Base-by-base conservation (phyloP, 2,888 invertebrate species). In the Panopea generosa region DNA sequence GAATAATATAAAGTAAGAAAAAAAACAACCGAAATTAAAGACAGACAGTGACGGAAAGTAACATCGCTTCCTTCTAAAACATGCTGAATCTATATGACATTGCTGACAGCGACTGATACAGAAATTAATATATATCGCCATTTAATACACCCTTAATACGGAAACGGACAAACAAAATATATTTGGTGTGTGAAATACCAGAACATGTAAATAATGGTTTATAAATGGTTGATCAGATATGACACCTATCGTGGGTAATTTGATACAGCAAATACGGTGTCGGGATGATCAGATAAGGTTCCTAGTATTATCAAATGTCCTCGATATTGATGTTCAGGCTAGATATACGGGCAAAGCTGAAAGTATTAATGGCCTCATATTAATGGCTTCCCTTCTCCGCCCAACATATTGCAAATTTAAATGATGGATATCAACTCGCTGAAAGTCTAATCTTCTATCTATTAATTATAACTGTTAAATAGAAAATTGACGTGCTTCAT, bases 171-270 rank as follows among this genome's bases (percentile, higher is more conserved):
- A 73, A 50, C 55, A 56, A 29, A 50, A 33, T 29, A 52, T 67
- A 50, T 47, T 56, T 61, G 20, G 55, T 56, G 67, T 20, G 27
- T 49, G 67, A 62, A 73, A 62, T 26, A 18, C 50, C 52, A 27
- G 61, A 67, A 67, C 61, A 29, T 40, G 56, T 45, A 62, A 56
- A 73, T 73, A 57, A 67, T 62, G 26, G 67, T 50, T 62, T 67
- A 73, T 73, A 67, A 73, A 73, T 73, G 65, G 61, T 50, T 49
- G 18, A 65, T 70, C 75, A 24, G 65, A 61, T 73, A 27, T 47
- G 47, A 27, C 38, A 67, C 49, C 56, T 50, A 43, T 73, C 26
- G 45, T 11, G 7, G 53, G 73, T 52, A 67, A 77, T 77, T 67
- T 53, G 77, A 77, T 77, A 77, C 67, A 67, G 29, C 50, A 18